These are phyloP conservation scores for Philereme transversata DNA, from an alignment of 2,888 invertebrate genomes.

Conservation along the genomic window DNA sequence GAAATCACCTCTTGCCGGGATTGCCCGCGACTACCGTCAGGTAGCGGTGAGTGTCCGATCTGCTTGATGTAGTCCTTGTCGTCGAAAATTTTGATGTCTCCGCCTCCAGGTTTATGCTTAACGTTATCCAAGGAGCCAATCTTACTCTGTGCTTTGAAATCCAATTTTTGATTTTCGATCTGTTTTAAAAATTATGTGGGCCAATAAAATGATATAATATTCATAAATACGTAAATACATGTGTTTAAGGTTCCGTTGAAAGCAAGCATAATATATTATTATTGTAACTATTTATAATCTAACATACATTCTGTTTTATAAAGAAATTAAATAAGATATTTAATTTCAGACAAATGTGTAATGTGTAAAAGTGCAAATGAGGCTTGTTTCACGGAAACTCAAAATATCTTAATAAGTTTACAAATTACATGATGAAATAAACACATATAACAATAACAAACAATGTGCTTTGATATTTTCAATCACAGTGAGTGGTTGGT, in stretches of 20 bases:
- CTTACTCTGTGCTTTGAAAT: slow-evolving; percentile 96
- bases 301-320: neutral
- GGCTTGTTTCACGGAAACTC: slow-evolving; percentile 12
- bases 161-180: slow-evolving; percentile 96
- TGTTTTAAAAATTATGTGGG: slow-evolving; percentile 80
- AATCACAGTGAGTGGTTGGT: slow-evolving; percentile 17
- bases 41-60: slow-evolving; percentile 76
- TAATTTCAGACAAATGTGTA: neutral
- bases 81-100: slow-evolving; percentile 96
- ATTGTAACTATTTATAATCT: neutral
- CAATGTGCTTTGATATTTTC: slow-evolving; percentile 15
- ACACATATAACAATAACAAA: neutral
- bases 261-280: slow-evolving; percentile 18
- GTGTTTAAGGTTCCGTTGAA: slow-evolving; percentile 36
- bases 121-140: slow-evolving; percentile 96
- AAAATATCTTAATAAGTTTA: slow-evolving; percentile 1
- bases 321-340: too few relatives aligned
- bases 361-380: neutral
- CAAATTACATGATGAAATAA: neutral
- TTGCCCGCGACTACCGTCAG: slow-evolving; percentile 60
- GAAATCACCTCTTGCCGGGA: slow-evolving; percentile 81
- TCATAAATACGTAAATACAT: slow-evolving; percentile 34
- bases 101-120: slow-evolving; percentile 96
- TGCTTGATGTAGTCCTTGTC: slow-evolving; percentile 96
- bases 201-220: slow-evolving; percentile 58